Evolutionary conservation across 1,140 invertebrate genomes (phyloP).

Genomic region (Paralvinella palmiformis): DNA sequence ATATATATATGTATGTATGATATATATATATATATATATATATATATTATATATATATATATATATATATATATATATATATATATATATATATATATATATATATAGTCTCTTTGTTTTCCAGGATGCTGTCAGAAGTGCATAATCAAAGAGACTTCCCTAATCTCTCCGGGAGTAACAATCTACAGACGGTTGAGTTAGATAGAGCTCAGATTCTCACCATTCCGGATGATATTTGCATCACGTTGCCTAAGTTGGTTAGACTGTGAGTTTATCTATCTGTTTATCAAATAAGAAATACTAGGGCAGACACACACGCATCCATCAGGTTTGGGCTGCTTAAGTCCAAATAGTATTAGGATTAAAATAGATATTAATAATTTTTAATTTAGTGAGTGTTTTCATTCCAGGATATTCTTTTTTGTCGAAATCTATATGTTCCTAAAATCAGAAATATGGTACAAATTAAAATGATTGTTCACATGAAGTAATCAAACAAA

Average conservation of each 20-base stretch:
- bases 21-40: not conserved
- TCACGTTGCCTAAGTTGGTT: constrained; percentile 67
- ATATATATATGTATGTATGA: not conserved
- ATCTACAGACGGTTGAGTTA: constrained; percentile 71
- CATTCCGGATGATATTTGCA: constrained; percentile 71
- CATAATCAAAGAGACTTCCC: constrained; percentile 72
- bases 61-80: not conserved
- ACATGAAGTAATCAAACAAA: not conserved
- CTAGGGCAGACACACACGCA: not conserved
- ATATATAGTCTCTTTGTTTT: constrained; percentile 12
- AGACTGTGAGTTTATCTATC: constrained; percentile 67
- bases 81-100: not conserved
- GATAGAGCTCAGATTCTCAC: constrained; percentile 70
- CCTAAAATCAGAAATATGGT: not conserved
- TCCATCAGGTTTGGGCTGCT: not conserved
- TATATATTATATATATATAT: not conserved
- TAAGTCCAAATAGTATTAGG: not conserved
- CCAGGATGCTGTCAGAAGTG: constrained; percentile 78
- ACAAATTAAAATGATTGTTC: not conserved
- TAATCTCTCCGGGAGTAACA: constrained; percentile 67
- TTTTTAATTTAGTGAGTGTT: not conserved
- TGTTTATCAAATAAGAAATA: not conserved
- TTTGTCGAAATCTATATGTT: not conserved
- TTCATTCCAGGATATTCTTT: not conserved
- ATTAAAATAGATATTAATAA: not conserved